These are phyloP conservation scores for Orthonyx spaldingii DNA, from an alignment of 2,113 vertebrate species.

Conservation along the genomic window DNA sequence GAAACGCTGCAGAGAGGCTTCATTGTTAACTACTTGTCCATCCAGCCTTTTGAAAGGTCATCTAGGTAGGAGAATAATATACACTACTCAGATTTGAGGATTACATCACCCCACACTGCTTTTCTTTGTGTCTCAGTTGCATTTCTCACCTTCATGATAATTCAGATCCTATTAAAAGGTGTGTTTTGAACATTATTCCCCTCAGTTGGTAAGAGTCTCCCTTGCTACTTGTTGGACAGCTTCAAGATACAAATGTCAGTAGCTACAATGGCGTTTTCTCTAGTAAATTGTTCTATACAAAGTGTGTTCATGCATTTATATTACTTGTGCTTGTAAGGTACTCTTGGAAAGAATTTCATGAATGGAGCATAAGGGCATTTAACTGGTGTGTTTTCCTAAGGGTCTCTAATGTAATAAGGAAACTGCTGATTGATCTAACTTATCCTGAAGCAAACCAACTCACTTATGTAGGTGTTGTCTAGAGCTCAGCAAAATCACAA, in stretches of 20 bases:
- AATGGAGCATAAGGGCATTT: background rate
- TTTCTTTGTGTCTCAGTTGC: background rate
- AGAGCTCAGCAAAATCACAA: conserved; percentile 12
- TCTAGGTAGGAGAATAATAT: background rate
- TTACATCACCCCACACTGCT: conserved; percentile 19
- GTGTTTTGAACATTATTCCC: background rate
- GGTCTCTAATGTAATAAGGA: background rate
- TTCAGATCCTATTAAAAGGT: conserved; percentile 5
- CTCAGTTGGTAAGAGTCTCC: background rate
- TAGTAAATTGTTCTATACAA: background rate
- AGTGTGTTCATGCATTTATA: background rate
- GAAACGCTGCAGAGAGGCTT: background rate
- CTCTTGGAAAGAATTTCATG: background rate
- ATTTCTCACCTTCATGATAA: background rate
- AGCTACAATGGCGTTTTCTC: background rate
- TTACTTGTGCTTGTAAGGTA: background rate
- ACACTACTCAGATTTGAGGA: background rate
- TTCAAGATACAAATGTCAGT: background rate
- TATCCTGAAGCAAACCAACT: background rate
- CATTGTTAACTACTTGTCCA: conserved; percentile 3
- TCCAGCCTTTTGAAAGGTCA: background rate
- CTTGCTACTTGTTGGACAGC: background rate
- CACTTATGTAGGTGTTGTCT: background rate
- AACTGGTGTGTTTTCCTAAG: background rate
- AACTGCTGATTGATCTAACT: conserved; percentile 4